These are phyloP conservation scores for Gallinago media DNA, from an alignment of 2,113 vertebrate species.

Conservation along the genomic window DNA sequence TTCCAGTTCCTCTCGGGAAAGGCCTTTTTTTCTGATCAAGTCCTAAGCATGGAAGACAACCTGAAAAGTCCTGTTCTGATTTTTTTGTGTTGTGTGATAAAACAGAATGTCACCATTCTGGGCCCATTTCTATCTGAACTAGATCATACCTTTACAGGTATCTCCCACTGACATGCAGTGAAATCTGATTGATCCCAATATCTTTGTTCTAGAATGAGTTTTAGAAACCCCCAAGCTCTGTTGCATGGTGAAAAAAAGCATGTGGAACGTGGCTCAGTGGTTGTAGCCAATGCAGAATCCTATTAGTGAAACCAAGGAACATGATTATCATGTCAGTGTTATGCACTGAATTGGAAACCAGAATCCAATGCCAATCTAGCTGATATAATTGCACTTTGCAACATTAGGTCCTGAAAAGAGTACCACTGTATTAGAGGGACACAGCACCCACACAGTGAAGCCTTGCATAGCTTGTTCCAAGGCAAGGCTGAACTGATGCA, in stretches of 20 bases:
- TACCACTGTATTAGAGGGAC: background rate
- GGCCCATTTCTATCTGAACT: background rate
- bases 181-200: background rate
- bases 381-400: background rate
- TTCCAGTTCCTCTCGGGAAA: background rate
- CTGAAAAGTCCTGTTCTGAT: background rate
- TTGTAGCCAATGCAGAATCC: background rate
- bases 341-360: background rate
- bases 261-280: background rate
- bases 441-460: background rate
- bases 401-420: fast-evolving
- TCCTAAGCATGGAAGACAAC: background rate
- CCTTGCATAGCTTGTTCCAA: background rate
- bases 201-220: background rate
- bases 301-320: background rate
- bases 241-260: background rate
- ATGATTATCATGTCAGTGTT: background rate
- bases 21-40: background rate
- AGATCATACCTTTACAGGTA: background rate
- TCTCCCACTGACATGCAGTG: background rate
- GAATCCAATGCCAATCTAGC: background rate
- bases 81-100: background rate
- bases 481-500: background rate
- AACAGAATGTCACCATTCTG: background rate
- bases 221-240: background rate